Conservation (phyloP, 2,888 invertebrate genomes). For the Tenthredo notha region DNA sequence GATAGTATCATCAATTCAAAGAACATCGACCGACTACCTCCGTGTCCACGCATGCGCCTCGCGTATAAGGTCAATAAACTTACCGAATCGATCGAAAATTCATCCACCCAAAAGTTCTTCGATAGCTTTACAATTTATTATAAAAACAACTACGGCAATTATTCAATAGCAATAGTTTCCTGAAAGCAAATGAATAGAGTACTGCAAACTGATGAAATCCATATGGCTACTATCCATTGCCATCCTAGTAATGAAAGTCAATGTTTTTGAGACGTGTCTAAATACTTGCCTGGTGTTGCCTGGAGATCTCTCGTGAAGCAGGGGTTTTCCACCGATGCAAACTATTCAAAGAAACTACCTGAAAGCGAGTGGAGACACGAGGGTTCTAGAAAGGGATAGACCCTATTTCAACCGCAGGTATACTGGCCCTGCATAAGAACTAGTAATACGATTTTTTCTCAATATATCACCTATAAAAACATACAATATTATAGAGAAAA, state of each 20-base stretch:
- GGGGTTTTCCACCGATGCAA: neutral
- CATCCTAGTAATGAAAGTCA: neutral
- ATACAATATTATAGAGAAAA: too few species aligned
- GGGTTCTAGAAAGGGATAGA: neutral
- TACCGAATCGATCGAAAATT: constrained; percentile 25
- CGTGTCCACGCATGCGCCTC: constrained; percentile 16
- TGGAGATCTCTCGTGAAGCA: neutral
- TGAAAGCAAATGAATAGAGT: neutral
- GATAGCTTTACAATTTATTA: neutral
- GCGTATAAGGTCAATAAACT: constrained; percentile 6
- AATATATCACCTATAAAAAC: too few species aligned
- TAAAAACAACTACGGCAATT: neutral
- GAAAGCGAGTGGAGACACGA: neutral
- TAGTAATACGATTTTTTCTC: too few species aligned
- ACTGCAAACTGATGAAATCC: neutral
- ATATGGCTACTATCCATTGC: neutral
- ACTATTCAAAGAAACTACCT: neutral
- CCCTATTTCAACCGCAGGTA: neutral
- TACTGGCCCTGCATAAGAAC: neutral
- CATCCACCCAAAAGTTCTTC: neutral
- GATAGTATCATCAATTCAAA: neutral
- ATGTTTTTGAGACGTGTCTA: constrained; percentile 1
- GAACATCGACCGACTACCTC: neutral
- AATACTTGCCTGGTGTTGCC: neutral
- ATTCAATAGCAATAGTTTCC: neutral